Evolutionary conservation across 2,113 vertebrate genomes (phyloP).

Genomic region (Micromys minutus): DNA sequence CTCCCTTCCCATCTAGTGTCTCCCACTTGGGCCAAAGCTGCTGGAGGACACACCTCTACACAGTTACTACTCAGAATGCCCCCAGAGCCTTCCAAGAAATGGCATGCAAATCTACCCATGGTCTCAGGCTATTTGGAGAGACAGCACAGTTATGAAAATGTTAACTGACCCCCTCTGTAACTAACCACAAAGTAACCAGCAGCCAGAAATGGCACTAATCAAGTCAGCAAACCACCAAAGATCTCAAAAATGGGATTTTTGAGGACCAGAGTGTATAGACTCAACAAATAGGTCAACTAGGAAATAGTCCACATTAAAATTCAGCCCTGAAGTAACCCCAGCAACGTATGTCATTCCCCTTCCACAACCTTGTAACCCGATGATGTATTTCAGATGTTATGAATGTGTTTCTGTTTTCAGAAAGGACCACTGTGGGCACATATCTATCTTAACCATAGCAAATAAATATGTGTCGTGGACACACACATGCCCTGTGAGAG

Average conservation of each 20-base stretch:
- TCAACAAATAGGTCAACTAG: not conserved
- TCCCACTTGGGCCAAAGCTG: not conserved
- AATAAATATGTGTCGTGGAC: not conserved
- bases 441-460: not conserved
- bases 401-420: not conserved
- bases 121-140: not conserved
- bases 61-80: too few relatives aligned
- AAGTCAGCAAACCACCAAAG: too few relatives aligned
- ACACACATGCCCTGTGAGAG: accelerated
- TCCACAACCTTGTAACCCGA: not conserved
- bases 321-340: not conserved
- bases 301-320: not conserved
- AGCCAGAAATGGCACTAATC: not conserved
- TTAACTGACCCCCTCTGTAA: not conserved
- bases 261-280: not conserved
- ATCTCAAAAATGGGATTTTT: not conserved
- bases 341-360: not conserved
- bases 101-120: not conserved
- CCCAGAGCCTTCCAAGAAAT: not conserved
- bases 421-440: not conserved
- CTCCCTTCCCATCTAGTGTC: not conserved
- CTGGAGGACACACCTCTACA: not conserved
- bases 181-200: not conserved
- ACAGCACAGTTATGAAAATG: not conserved
- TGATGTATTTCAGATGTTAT: not conserved